These are phyloP conservation scores for Chionomys nivalis DNA, from an alignment of 2,113 vertebrate species.

Conservation along the genomic window DNA sequence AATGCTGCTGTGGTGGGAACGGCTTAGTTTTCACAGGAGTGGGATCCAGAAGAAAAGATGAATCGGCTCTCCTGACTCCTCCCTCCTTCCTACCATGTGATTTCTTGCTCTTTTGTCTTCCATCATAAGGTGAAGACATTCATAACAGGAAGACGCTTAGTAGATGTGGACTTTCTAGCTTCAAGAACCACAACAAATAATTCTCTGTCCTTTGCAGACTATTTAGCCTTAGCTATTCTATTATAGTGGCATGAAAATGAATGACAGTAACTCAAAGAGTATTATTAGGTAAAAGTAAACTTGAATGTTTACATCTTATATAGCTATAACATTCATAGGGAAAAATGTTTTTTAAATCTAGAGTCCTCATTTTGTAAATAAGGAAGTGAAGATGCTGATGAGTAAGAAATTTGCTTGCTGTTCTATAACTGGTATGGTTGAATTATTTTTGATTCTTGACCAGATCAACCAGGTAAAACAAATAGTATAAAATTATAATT, in stretches of 20 bases:
- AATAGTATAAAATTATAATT: neutral
- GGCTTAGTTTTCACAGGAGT: neutral
- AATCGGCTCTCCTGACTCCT: too few species aligned
- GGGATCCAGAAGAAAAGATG: neutral
- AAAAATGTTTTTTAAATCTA: neutral
- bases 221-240: neutral
- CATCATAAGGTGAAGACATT: neutral
- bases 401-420: neutral
- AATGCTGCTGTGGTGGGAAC: neutral
- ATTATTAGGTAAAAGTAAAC: neutral
- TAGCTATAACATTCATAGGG: neutral
- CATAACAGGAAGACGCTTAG: neutral
- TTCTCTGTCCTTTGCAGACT: neutral
- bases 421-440: neutral
- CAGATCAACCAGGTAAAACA: neutral
- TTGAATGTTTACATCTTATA: neutral
- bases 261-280: neutral
- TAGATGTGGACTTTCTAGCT: neutral
- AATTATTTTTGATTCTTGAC: constrained; percentile 2
- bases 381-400: neutral
- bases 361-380: neutral
- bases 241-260: neutral
- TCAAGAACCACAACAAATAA: neutral
- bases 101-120: too few species aligned
- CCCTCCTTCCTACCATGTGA: too few species aligned